These are phyloP conservation scores for Zosterops pallidus DNA, from an alignment of 2,113 vertebrate species.

Conservation along the genomic window DNA sequence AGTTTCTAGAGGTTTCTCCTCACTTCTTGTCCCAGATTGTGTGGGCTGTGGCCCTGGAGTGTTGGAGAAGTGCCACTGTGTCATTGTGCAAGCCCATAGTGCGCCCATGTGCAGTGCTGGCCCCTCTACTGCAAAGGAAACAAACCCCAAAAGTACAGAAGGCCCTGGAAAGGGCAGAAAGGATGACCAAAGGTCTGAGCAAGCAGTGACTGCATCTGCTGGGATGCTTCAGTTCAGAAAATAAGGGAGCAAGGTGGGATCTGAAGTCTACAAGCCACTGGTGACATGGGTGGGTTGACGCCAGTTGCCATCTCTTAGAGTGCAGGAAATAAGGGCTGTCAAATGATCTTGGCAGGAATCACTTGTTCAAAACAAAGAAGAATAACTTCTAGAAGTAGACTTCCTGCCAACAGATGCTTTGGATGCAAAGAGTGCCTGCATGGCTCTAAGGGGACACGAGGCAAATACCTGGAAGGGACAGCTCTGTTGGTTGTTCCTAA, in stretches of 20 bases:
- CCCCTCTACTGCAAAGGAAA: not conserved
- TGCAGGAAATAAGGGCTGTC: not conserved
- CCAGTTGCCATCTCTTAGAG: not conserved
- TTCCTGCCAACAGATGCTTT: not conserved
- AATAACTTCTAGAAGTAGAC: not conserved
- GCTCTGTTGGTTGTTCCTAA: not conserved
- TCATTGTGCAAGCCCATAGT: not conserved
- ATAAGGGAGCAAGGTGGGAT: not conserved
- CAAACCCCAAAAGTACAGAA: not conserved
- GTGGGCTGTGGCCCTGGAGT: not conserved
- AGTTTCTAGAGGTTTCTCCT: not conserved
- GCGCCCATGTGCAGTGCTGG: not conserved
- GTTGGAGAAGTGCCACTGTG: not conserved
- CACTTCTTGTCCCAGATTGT: not conserved
- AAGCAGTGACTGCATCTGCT: not conserved
- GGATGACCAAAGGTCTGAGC: not conserved
- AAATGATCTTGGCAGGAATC: not conserved
- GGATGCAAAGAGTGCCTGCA: fast-evolving
- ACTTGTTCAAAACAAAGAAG: not conserved
- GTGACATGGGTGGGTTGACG: fast-evolving
- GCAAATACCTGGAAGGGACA: not conserved
- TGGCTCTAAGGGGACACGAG: not conserved
- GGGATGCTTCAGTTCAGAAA: not conserved
- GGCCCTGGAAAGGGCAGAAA: not conserved
- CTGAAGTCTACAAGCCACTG: not conserved